These are phyloP conservation scores for Elephas maximus DNA, from an alignment of 2,113 vertebrate genomes.

Conservation along the genomic window DNA sequence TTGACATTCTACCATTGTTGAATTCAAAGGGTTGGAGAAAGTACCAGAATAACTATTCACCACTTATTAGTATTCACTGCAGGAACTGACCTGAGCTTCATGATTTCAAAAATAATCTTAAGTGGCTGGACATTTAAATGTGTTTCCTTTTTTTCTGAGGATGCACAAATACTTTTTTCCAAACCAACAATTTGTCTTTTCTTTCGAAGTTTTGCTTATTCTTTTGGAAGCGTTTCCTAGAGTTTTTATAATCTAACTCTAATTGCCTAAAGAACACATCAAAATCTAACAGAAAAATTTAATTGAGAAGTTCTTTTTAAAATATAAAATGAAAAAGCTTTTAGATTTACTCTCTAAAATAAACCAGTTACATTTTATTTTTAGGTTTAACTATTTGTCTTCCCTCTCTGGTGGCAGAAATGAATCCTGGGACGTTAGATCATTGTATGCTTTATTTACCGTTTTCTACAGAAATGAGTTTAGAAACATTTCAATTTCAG, in stretches of 20 bases:
- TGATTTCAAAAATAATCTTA: constrained; percentile 61
- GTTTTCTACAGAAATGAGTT: not conserved
- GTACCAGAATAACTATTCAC: constrained; percentile 22
- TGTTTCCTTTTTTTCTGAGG: constrained; percentile 61
- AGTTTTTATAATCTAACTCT: constrained; percentile 59
- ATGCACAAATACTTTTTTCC: constrained; percentile 38
- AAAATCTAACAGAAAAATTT: constrained; percentile 22
- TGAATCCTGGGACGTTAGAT: not conserved
- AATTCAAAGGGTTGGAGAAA: constrained; percentile 31
- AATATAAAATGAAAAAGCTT: not conserved
- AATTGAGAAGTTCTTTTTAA: not conserved
- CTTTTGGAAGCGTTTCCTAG: constrained; percentile 23
- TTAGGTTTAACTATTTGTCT: constrained; percentile 29
- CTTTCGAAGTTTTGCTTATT: constrained; percentile 22
- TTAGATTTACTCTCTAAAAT: not conserved
- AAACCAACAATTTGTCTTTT: constrained; percentile 46
- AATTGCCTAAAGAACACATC: constrained; percentile 37
- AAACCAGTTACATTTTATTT: constrained; percentile 31
- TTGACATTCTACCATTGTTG: not conserved
- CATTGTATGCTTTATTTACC: not conserved
- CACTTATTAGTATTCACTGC: constrained; percentile 45
- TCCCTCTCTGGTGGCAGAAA: not conserved
- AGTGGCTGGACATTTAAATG: not conserved
- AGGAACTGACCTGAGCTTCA: constrained; percentile 26
- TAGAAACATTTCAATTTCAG: not conserved